Percentiles rank a stretch among this genome's conserved stretches.
Conservation (phyloP, 2,888 invertebrate species). For the Euclidia mi region DNA sequence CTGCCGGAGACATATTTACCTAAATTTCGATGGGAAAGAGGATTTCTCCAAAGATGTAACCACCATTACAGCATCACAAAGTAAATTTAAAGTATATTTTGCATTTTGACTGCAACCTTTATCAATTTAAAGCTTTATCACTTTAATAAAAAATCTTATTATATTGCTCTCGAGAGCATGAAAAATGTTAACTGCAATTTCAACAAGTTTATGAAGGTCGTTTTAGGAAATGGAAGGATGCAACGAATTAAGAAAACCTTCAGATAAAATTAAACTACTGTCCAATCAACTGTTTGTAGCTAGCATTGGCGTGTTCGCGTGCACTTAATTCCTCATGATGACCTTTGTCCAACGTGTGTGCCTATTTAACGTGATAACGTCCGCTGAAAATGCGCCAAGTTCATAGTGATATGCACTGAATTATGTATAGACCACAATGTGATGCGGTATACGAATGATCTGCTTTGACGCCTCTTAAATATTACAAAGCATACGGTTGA, state of each 20-base stretch:
- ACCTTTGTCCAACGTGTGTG: constrained; percentile 33
- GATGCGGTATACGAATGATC: constrained; percentile 38
- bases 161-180: no score
- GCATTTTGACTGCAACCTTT: no score
- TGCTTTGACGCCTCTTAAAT: constrained; percentile 38
- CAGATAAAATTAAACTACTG: constrained; percentile 17
- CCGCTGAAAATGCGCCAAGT: constrained; percentile 30
- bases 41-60: no score
- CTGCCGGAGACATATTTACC: not conserved
- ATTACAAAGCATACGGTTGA: constrained; percentile 33
- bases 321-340: constrained; percentile 25
- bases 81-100: no score
- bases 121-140: no score
- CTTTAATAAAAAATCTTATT: no score
- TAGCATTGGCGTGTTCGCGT: constrained; percentile 13
- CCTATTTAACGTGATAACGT: constrained; percentile 25
- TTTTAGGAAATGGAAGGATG: not conserved
- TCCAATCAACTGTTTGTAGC: constrained; percentile 11
- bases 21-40: not conserved
- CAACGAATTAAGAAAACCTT: constrained; percentile 2
- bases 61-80: no score
- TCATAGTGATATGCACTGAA: constrained; percentile 33
- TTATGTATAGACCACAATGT: constrained; percentile 39
- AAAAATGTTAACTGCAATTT: no score
- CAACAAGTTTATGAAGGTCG: no score